A percentile compares a stretch with the other conserved stretches of the same genome.
Conservation (phyloP, 2,797 vertebrate genomes). For the Clarias laeviceps region DNA sequence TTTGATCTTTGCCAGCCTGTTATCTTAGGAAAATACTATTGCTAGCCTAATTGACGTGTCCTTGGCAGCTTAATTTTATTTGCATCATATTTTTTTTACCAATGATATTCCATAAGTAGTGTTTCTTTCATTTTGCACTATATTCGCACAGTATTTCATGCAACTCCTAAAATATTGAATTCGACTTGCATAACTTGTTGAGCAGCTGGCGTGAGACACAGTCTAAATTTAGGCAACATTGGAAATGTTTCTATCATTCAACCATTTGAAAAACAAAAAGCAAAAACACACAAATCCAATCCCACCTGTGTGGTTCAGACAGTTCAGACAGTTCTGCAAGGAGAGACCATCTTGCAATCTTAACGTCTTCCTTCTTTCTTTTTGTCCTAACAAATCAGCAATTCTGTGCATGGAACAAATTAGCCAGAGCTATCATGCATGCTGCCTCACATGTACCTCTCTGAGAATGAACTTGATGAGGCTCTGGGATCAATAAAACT, state of each 20-base stretch:
- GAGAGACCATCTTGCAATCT: not conserved
- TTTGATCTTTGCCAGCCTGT: constrained; percentile 33
- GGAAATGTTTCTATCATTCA: not conserved
- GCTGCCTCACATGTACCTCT: constrained; percentile 55
- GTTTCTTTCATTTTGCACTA: not conserved
- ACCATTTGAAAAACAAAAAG: constrained; percentile 22
- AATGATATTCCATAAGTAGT: not conserved
- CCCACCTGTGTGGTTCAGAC: constrained; percentile 23
- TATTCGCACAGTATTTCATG: constrained; percentile 9
- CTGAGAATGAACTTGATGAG: constrained; percentile 48
- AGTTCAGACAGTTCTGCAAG: not conserved
- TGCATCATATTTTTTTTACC: not conserved
- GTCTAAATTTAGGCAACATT: constrained; percentile 25
- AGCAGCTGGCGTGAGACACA: constrained; percentile 17
- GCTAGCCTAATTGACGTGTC: constrained; percentile 5
- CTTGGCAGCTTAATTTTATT: constrained; percentile 13
- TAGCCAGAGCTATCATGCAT: constrained; percentile 41
- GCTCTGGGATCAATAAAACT: constrained; percentile 55
- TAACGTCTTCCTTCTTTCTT: not conserved
- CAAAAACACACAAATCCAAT: constrained; percentile 9
- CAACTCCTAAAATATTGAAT: constrained; percentile 17
- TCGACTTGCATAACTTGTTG: constrained; percentile 21
- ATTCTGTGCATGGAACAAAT: constrained; percentile 56
- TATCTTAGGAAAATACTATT: constrained; percentile 16
- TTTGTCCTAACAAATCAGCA: constrained; percentile 41